Percentiles rank a stretch among this genome's conserved stretches.
phyloP scores from a whole-genome alignment of 1,140 invertebrate species.

The Cydia strobilella region DNA sequence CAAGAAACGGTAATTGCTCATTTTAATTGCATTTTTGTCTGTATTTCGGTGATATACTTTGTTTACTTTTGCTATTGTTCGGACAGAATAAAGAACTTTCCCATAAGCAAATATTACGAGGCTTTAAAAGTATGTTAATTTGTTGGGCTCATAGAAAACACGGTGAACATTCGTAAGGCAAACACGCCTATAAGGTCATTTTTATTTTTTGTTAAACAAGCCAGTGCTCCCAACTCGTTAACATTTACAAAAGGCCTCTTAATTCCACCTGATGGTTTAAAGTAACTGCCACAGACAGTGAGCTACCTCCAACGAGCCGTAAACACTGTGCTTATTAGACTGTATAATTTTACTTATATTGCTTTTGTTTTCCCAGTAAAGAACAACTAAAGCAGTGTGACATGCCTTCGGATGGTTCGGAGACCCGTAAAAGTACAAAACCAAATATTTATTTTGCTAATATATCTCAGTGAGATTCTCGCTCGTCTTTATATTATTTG shows the following conservation, averaged over 20 bases:
- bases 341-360: slow-evolving; percentile 19
- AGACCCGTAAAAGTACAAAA: not conserved
- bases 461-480: not conserved
- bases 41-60: slow-evolving; percentile 23
- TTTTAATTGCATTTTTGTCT: slow-evolving; percentile 32
- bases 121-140: not conserved
- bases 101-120: not conserved
- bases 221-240: not conserved
- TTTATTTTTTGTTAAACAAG: slow-evolving; percentile 9
- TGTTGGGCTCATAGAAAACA: slow-evolving; percentile 3
- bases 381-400: not conserved
- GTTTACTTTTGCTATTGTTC: slow-evolving; percentile 1
- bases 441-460: not conserved
- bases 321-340: slow-evolving; percentile 21
- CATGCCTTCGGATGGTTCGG: not conserved
- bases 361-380: slow-evolving; percentile 1
- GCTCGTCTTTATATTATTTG: not conserved
- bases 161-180: not conserved
- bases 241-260: not conserved
- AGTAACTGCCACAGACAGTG: not conserved
- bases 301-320: not conserved
- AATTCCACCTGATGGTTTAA: slow-evolving; percentile 5
- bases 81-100: slow-evolving; percentile 5
- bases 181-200: not conserved
- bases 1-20: slow-evolving; percentile 24